phyloP scores from a whole-genome alignment of 2,888 invertebrate genomes.

The Diplazon laetatorius region DNA sequence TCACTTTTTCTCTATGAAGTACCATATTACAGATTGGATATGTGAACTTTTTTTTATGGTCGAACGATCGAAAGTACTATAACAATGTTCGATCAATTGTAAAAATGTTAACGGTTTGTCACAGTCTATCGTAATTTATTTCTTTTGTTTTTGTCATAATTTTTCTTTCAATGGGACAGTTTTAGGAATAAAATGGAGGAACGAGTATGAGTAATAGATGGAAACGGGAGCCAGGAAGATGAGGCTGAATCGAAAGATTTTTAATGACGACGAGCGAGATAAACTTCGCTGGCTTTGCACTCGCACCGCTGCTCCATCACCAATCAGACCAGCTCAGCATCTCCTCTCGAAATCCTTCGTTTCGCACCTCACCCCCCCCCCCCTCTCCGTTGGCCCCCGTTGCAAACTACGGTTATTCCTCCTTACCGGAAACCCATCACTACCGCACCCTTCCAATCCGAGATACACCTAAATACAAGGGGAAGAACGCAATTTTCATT shows the following conservation, averaged over 20 bases:
- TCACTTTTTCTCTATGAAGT: too few species aligned
- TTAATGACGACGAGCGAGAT: slow-evolving; percentile 81
- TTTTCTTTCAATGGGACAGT: too few species aligned
- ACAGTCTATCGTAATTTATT: too few species aligned
- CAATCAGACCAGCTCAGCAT: slow-evolving; percentile 33
- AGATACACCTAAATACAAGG: slow-evolving; percentile 75
- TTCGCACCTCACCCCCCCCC: slow-evolving; percentile 33
- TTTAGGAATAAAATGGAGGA: slow-evolving; percentile 36
- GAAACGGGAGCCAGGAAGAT: slow-evolving; percentile 70
- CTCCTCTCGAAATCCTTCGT: slow-evolving; percentile 58
- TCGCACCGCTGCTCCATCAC: slow-evolving; percentile 13
- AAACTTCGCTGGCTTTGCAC: slow-evolving; percentile 62
- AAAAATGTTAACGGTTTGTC: too few species aligned
- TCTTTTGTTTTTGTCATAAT: too few species aligned
- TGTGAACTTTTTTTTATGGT: too few species aligned
- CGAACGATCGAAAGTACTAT: too few species aligned
- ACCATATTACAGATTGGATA: too few species aligned
- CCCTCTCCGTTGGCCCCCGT: too few species aligned
- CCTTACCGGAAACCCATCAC: slow-evolving; percentile 13
- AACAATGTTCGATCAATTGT: too few species aligned
- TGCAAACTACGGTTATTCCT: neutral
- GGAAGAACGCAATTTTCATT: too few species aligned
- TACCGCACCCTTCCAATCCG: slow-evolving; percentile 64
- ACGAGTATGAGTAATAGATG: slow-evolving; percentile 31
- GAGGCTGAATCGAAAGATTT: slow-evolving; percentile 71